These are phyloP conservation scores for Nannospalax galili DNA, from an alignment of 2,113 vertebrate genomes.

Conservation along the genomic window DNA sequence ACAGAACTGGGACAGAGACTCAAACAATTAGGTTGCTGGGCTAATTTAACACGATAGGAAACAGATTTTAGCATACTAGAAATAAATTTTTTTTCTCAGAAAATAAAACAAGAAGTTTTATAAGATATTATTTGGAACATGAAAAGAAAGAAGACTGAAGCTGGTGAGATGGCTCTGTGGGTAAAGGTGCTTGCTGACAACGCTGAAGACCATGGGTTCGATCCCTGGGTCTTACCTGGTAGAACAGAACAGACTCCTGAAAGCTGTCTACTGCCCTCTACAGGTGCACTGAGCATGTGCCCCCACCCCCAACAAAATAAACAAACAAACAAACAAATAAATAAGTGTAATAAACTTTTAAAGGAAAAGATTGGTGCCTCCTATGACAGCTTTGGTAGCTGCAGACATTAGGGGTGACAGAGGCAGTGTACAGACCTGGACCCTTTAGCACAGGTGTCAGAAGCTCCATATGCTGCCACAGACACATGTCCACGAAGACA, in stretches of 20 bases:
- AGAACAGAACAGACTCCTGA: background rate
- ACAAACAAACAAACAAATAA: background rate
- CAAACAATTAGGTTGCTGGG: constrained; percentile 66
- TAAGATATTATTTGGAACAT: constrained; percentile 20
- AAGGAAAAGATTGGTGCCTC: too few relatives aligned
- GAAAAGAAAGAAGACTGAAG: background rate
- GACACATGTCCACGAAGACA: background rate
- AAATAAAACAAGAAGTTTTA: constrained; percentile 63
- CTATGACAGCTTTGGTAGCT: background rate
- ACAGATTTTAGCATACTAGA: constrained; percentile 76
- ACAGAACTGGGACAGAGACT: constrained; percentile 75
- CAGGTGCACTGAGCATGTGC: background rate
- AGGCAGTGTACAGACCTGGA: background rate
- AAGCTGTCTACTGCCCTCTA: background rate
- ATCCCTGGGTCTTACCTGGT: background rate
- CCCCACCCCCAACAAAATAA: background rate
- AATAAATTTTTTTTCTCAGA: constrained; percentile 41
- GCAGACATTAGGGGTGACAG: background rate
- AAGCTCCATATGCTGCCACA: background rate
- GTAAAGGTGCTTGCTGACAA: background rate
- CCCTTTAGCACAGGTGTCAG: background rate
- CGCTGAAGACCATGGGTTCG: background rate
- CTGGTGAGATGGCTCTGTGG: too few relatives aligned
- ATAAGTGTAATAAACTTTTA: background rate
- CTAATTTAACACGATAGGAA: constrained; percentile 79